Evolutionary conservation across 2,888 invertebrate genomes (phyloP).

Genomic region (Andrena marginata): DNA sequence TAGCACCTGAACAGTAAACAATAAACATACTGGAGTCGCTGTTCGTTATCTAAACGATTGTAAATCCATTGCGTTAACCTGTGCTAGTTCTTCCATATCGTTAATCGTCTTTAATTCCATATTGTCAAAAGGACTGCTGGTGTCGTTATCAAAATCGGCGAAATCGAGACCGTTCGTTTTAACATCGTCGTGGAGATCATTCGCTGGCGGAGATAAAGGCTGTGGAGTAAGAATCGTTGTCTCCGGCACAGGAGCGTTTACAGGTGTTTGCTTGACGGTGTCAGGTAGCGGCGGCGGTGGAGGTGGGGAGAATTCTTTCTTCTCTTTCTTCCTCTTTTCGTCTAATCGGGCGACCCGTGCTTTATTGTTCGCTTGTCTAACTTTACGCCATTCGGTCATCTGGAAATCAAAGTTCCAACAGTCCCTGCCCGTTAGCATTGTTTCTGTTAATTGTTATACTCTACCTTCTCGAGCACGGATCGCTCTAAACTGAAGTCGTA

Average conservation of each 20-base stretch:
- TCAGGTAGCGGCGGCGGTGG: conserved; percentile 87
- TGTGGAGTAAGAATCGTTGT: conserved; percentile 85
- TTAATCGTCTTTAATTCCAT: conserved; percentile 96
- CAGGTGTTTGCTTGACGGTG: conserved; percentile 76
- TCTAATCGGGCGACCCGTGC: conserved; percentile 88
- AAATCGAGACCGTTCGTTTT: conserved; percentile 83
- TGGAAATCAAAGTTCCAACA: conserved; percentile 48
- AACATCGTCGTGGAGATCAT: conserved; percentile 77
- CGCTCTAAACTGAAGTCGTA: conserved; percentile 92
- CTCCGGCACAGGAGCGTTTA: conserved; percentile 83
- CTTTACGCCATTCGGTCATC: conserved; percentile 90
- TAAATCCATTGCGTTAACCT: conserved; percentile 86
- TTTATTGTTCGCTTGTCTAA: conserved; percentile 88
- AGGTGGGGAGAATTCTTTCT: conserved; percentile 74
- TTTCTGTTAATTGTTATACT: not conserved
- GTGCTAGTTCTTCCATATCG: conserved; percentile 95
- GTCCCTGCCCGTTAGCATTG: not conserved
- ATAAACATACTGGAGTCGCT: conserved; percentile 16
- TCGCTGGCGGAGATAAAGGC: conserved; percentile 78
- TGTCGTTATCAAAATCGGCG: conserved; percentile 96
- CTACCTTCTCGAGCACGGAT: conserved; percentile 88
- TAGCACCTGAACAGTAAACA: conserved; percentile 74
- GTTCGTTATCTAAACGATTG: not conserved
- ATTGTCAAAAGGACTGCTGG: conserved; percentile 97
- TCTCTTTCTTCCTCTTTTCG: conserved; percentile 87